These are phyloP conservation scores for mouse (Mus musculus) DNA, from an alignment of 2,113 vertebrate species.

Conservation along the genomic window GRCm39 chr2:174029001-174029500, in stretches of 20 bases:
- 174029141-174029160: neutral
- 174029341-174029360: neutral
- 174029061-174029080: neutral
- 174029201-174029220: neutral
- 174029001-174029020: neutral
- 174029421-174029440: too few relatives aligned
- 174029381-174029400: slow-evolving; percentile 83
- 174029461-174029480: too few relatives aligned
- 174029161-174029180: neutral
- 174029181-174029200: neutral
- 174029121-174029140: neutral
- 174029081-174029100: neutral
- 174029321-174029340: neutral
- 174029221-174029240: too few relatives aligned
- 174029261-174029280: neutral
- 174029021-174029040: neutral
- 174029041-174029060: neutral
- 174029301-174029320: neutral
- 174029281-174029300: neutral
- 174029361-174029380: neutral
- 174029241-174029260: neutral
- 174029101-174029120: neutral
- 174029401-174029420: neutral
- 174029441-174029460: neutral
- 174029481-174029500: too few relatives aligned